Evolutionary conservation across 1,140 invertebrate genomes (phyloP), one percentile per base, ranked within the genome.

Genomic region (Phymorhynchus buccinoides): DNA sequence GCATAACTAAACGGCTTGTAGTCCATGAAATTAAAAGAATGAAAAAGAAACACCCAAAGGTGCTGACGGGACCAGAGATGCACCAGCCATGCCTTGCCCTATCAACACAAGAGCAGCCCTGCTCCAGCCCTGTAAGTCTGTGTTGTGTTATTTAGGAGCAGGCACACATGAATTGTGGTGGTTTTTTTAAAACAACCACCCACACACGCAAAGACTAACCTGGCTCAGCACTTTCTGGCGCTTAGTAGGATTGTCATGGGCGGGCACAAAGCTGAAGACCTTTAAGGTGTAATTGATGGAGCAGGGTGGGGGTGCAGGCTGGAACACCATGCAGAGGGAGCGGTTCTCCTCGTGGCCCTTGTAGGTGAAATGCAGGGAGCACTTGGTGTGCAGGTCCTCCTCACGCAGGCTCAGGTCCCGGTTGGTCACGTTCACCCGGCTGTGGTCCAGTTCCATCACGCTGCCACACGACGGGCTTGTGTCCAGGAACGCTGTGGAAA

Each of bases 401-500:
- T 32, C 39, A 3, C 41, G 14, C n/a, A 9, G 22, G 22, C 66
- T 14, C 12, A 39, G 52, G 81, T 83, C 66, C 27, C 30, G 27
- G 81, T 83, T 83, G 48, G 62, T 66, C 18, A 83, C 81, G 32
- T 56, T 83, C 27, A 83, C 66, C 66, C 22, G 16, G 39, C 81
- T 83, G 62, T 32, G 32, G 14, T 83, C 81, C 62, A 83, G 27
- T 27, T 62, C 22, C 3, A 71, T 71, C 32, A 12, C 44, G 35
- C 81, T 83, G 27, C 81, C 66, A 35, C 81, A 83, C 35, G 56
- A 71, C 12, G 81, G 81, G 37, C 68, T 27, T 2, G 81, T 3
- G 41, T 83, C 81, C 81, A 83, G 42, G 81, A 18, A 83, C 1
- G 66, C 81, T 83, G 77, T 79, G n/a, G n/a, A n/a, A n/a, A n/a